Base-by-base conservation (phyloP, 2,888 invertebrate genomes). In the Subacronicta megacephala region DNA sequence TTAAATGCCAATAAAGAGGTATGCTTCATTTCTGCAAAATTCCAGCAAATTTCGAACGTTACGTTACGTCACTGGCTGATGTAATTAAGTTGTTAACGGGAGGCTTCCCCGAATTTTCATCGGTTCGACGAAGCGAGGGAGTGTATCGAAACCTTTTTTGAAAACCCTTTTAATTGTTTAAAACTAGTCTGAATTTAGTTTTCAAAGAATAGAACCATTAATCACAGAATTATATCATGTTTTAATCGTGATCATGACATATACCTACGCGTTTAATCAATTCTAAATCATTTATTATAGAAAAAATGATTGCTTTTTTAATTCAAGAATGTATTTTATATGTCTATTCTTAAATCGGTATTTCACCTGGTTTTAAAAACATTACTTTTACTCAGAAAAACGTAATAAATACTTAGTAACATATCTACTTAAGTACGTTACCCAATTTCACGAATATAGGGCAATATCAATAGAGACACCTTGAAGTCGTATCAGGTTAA, bases 31-130 rank as follows among this genome's bases (percentile, higher is more conserved):
- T 23, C 23, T 3, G 7, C 23, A 4, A 18, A 18, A 18, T 18
- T 2, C 3, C 4, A 18, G 18, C 47, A 58, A 56, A 54, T 44
- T 47, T 36, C 50, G 41, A 35, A 43, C 20, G 13, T 50, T 58
- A 43, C 20, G 13, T 50, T 58, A 38, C 68, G 72, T 72, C 62
- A 72, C 17, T 46, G 53, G 57, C 43, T 60, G 59, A 63, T 61
- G 53, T 70, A 72, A 72, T 78, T 75, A 62, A 59, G 45, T 55
- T 59, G 49, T 57, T 52, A 44, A 52, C 42, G 41, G 62, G 23
- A 40, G 60, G 56, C 58, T 76, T 72, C 62, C 18, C 18, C 7
- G 70, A 66, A 77, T 57, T 50, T 37, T 16, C 45, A 43, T 47
- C 33, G 53, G 26, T 68, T 68, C 54, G 10, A 6, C 26, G 62